Base-by-base conservation (phyloP, 2,113 vertebrate species). In the Abramis brama region DNA sequence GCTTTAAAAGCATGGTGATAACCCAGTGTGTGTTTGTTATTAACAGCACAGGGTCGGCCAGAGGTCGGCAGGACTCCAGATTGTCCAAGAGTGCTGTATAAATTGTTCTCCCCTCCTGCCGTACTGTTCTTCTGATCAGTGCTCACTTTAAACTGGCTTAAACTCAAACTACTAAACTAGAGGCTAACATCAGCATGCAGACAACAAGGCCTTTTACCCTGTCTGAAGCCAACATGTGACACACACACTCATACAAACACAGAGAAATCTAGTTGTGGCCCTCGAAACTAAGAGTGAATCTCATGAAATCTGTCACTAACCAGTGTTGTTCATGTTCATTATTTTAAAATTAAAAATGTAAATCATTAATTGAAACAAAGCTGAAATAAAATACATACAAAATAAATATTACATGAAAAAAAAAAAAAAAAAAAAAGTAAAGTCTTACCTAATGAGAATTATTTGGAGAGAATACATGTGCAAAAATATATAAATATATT, bases 201-300 rank as follows among this genome's bases (percentile, higher is more conserved):
- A 43, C 50, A 82, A 89, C 88, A 19, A 64, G 81, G 85, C 90
- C 62, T 30, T 85, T 87, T 68, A 84, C 85, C 57, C 73, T 84
- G 80, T 70, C 83, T 82, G 33, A 57, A 15, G 59, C 60, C 9
- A 11, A 84, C 23, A 52, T 11, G 30, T 6, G 21, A 76, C 64
- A 70, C 76, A 52, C 36, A 45, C 76, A 75, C 21, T 27, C 27
- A 27, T 27, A 27, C 27, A 77, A 6, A 66, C 57, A 64, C 45
- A 52, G 25, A 50, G 1, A 30, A 33, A 55, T 30, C 4, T 52
- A 36, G 15, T 68, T 10, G 15, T 55, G 74, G 7, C 13, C 6
- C n/a, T 50, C 73, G 2, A 55, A 55, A 55, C 75, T 4, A 33
- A 77, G 17, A 5, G 73, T 30, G 13, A 33, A 50, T 21, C 66